Base-by-base conservation (phyloP, 2,888 invertebrate genomes). In the Mellilla xanthometata region DNA sequence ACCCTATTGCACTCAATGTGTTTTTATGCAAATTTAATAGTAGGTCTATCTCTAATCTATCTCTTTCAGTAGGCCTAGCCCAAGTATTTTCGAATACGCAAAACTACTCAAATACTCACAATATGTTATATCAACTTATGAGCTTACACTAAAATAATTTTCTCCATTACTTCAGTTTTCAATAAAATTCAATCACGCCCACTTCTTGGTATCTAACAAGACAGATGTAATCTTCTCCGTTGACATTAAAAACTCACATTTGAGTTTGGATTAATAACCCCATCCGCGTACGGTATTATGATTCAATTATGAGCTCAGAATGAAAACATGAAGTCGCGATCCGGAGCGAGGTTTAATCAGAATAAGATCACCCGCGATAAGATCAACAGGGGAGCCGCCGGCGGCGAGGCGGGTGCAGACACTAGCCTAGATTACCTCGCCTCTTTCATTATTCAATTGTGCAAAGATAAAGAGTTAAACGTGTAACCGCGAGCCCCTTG, bases 381-480 rank as follows among this genome's bases (percentile, higher is more conserved):
- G 73, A 78, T 78, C 75, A 82, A 83, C 80, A 81, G 70, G 75
- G 79, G 68, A 73, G 54, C n/a, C 55, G 47, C 63, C 49, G 46
- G 39, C 42, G 40, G 50, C 56, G 41, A 56, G n/a, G 24, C 24
- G 24, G 24, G 24, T 8, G 24, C 24, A 5, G 24, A 4, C 24
- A 19, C 15, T 19, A 56, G 58, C 60, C 76, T 71, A 79, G 79
- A 81, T 83, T 81, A 82, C 69, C 71, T 70, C 66, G 32, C 63
- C 70, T 68, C 58, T 72, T 81, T 79, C 81, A 88, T 84, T 76
- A 86, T 87, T 86, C 78, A 86, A 75, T 71, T 78, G 78, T 77
- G 74, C 73, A 87, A 87, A 84, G 87, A 87, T 73, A 87, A 87
- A 84, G 87, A 87, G 87, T 86, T 85, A 66, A 69, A 65, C 54